These are phyloP conservation scores for Euborellia annulipes DNA, from an alignment of 1,140 invertebrate species.

Conservation along the genomic window DNA sequence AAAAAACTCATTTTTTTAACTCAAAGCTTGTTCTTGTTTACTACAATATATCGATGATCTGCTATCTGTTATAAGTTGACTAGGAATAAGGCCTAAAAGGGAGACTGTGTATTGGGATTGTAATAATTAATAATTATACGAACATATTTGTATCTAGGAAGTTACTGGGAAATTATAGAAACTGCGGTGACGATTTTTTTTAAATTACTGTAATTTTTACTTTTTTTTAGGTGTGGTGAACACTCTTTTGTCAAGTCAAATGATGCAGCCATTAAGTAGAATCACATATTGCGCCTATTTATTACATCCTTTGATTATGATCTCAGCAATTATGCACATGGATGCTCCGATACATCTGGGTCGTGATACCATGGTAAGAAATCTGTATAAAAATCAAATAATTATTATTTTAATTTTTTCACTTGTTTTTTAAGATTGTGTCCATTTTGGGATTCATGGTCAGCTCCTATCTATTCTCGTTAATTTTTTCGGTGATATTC, in stretches of 20 bases:
- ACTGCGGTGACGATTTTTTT: no score
- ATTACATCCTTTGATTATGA: conserved; percentile 28
- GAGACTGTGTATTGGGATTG: no score
- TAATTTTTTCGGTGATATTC: conserved; percentile 9
- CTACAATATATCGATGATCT: no score
- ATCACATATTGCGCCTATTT: conserved; percentile 39
- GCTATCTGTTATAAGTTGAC: no score
- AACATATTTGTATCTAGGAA: no score
- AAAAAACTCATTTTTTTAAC: no score
- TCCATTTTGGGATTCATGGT: conserved; percentile 9
- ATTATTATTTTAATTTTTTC: no score
- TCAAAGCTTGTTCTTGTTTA: no score
- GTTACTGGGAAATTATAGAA: no score
- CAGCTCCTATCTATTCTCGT: conserved; percentile 6
- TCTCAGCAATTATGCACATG: conserved; percentile 17
- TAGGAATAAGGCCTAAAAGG: no score
- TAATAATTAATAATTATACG: no score
- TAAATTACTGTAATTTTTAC: no score
- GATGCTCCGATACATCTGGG: conserved; percentile 23
- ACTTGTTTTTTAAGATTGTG: not conserved
- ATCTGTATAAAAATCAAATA: not conserved
- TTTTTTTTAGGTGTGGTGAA: conserved; percentile 34
- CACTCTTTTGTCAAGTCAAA: conserved; percentile 34
- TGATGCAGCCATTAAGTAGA: conserved; percentile 35
- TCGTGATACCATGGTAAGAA: conserved; percentile 19